Conservation (phyloP, 2,888 invertebrate species). For the Clistopyga incitator region DNA sequence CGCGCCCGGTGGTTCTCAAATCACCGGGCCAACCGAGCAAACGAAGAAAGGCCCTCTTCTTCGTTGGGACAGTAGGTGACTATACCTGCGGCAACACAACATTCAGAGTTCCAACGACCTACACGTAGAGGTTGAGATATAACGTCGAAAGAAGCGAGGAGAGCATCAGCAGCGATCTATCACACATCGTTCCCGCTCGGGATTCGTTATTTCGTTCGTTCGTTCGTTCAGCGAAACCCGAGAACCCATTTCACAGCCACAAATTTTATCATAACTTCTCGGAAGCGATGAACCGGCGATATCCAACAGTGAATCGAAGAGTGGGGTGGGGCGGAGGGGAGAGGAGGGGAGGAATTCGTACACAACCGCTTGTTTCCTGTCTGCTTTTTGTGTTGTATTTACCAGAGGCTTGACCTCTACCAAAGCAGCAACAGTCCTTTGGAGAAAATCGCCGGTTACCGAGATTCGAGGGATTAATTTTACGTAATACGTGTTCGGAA, state of each 20-base stretch:
- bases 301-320: not conserved
- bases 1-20: conserved; percentile 74
- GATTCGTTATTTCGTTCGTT: conserved; percentile 37
- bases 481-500: conserved; percentile 71
- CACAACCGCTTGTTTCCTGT: conserved; percentile 44
- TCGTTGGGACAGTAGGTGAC: conserved; percentile 18
- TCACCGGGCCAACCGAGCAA: conserved; percentile 44
- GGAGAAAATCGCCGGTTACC: conserved; percentile 52
- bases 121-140: not conserved
- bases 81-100: not conserved
- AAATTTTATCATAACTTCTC: conserved; percentile 47
- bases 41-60: conserved; percentile 8
- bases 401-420: not conserved
- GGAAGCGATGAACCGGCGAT: conserved; percentile 34
- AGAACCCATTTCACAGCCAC: conserved; percentile 41
- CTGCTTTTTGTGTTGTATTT: not conserved
- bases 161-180: not conserved
- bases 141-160: conserved; percentile 2
- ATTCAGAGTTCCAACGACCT: not conserved
- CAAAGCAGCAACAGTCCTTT: not conserved
- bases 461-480: conserved; percentile 67
- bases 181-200: conserved; percentile 12
- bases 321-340: not conserved
- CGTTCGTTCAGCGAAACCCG: conserved; percentile 65
- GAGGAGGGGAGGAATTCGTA: conserved; percentile 40